phyloP scores from a whole-genome alignment of 2,888 invertebrate genomes.

The Rhyacophila evoluta region DNA sequence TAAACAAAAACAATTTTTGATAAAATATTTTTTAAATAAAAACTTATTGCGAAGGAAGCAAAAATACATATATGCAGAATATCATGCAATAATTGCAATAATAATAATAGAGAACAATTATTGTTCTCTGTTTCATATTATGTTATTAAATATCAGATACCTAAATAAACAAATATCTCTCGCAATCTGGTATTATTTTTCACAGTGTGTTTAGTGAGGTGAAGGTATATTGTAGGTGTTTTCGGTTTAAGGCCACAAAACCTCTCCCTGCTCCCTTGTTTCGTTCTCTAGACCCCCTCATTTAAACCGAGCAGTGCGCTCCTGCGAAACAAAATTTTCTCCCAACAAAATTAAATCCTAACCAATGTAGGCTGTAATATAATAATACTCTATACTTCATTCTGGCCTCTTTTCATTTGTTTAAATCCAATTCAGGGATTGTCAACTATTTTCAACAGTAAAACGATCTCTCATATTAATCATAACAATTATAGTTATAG shows the following conservation, averaged over 20 bases:
- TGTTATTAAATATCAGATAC: neutral
- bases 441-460: neutral
- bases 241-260: neutral
- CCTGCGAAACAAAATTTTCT: constrained; percentile 50
- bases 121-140: neutral
- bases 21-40: too few species aligned
- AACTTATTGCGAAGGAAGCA: too few species aligned
- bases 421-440: constrained; percentile 16
- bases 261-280: neutral
- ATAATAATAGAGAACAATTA: too few species aligned
- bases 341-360: constrained; percentile 53
- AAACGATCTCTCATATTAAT: too few species aligned
- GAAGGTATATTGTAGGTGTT: neutral
- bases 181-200: neutral
- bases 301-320: constrained; percentile 40
- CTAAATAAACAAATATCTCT: neutral
- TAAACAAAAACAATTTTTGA: too few species aligned
- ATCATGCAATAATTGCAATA: too few species aligned
- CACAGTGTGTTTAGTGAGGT: neutral
- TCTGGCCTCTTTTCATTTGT: constrained; percentile 38
- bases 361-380: constrained; percentile 53
- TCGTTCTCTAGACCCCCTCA: neutral
- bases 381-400: constrained; percentile 50
- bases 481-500: too few species aligned
- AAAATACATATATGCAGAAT: too few species aligned